Conservation (phyloP, 1,140 invertebrate species). For the Aphelinus certus region DNA sequence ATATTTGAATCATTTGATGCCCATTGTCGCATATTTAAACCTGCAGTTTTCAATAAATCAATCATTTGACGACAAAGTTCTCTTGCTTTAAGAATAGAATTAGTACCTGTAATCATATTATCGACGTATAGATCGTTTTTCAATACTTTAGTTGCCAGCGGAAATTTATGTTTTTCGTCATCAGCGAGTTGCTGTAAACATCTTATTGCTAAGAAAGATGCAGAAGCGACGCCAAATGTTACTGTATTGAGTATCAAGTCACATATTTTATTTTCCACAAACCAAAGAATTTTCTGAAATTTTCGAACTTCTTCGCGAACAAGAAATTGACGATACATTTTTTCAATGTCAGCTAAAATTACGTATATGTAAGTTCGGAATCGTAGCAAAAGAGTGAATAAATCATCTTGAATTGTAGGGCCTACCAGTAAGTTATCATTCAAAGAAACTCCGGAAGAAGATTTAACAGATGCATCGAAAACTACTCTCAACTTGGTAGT, state of each 20-base stretch:
- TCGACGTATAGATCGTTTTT: background rate
- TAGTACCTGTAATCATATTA: background rate
- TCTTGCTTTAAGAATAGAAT: too few relatives aligned
- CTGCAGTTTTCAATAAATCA: too few relatives aligned
- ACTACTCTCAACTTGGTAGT: background rate
- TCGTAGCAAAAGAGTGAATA: slow-evolving; percentile 36
- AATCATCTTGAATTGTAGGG: slow-evolving; percentile 46
- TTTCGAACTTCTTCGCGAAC: slow-evolving; percentile 18
- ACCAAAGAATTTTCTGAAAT: slow-evolving; percentile 20
- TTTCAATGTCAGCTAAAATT: slow-evolving; percentile 18
- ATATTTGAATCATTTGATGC: slow-evolving; percentile 42
- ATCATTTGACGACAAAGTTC: too few relatives aligned
- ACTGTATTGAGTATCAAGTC: slow-evolving; percentile 23
- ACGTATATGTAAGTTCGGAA: slow-evolving; percentile 24
- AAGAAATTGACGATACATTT: slow-evolving; percentile 32
- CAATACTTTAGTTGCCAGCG: background rate
- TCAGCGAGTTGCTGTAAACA: slow-evolving; percentile 4
- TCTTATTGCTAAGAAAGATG: slow-evolving; percentile 34
- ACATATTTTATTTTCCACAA: background rate
- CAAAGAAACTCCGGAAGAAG: slow-evolving; percentile 42
- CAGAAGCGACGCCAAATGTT: slow-evolving; percentile 11
- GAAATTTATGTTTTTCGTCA: slow-evolving; percentile 42
- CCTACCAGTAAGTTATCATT: slow-evolving; percentile 42
- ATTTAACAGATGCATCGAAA: slow-evolving; percentile 26
- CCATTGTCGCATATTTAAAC: too few relatives aligned